Evolutionary conservation across 2,113 vertebrate species (phyloP).

Genomic region (Clupea harengus): DNA sequence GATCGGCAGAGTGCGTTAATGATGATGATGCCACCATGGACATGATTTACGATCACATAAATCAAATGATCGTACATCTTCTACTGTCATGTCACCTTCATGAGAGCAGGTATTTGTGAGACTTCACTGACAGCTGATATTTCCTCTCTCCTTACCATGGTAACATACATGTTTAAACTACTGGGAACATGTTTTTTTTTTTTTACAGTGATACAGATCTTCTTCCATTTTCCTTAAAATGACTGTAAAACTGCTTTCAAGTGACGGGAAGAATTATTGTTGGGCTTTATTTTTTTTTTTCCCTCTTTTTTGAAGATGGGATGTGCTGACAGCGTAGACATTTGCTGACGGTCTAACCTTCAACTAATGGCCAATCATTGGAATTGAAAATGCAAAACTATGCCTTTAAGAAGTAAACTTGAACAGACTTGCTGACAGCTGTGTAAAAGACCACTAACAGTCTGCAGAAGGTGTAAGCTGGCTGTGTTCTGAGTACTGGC

Average conservation of each 20-base stretch:
- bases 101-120: neutral
- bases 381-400: neutral
- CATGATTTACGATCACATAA: neutral
- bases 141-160: neutral
- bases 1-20: neutral
- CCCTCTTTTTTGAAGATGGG: neutral
- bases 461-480: slow-evolving; percentile 9
- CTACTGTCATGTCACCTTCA: neutral
- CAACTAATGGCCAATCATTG: neutral
- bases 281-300: neutral
- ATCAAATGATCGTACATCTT: neutral
- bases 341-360: neutral
- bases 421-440: slow-evolving; percentile 15
- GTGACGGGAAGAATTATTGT: neutral
- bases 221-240: neutral
- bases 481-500: neutral
- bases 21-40: neutral
- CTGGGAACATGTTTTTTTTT: neutral
- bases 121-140: neutral
- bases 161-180: too few species aligned
- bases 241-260: neutral
- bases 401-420: neutral
- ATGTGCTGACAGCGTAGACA: neutral
- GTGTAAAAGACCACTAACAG: neutral
- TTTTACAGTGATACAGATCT: neutral